Evolutionary conservation across 2,113 vertebrate species (phyloP).

Genomic region (Forbesichthys agassizii): DNA sequence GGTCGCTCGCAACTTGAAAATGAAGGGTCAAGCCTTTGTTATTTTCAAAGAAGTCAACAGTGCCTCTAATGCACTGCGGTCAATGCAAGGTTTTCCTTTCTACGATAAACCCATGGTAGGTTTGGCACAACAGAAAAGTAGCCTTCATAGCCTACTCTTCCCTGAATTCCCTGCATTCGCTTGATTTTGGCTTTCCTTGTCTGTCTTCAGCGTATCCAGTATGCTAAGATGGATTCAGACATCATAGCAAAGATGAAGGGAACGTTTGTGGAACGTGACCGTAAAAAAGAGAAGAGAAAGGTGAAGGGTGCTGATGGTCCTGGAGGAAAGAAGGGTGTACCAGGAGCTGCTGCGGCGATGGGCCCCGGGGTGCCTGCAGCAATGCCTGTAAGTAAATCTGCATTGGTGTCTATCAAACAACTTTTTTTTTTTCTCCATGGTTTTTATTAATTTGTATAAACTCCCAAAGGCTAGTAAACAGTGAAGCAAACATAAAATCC

Average conservation of each 20-base stretch:
- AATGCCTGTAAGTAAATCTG: slow-evolving; percentile 78
- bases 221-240: slow-evolving; percentile 86
- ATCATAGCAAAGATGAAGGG: slow-evolving; percentile 96
- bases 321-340: slow-evolving; percentile 76
- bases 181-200: background rate
- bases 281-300: slow-evolving; percentile 89
- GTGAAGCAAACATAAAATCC: too few species aligned
- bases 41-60: slow-evolving; percentile 96
- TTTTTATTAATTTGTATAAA: background rate
- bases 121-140: background rate
- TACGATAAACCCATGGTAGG: slow-evolving; percentile 95
- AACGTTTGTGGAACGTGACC: slow-evolving; percentile 88
- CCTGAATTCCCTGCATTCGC: background rate
- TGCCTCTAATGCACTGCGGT: slow-evolving; percentile 87
- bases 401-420: background rate
- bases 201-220: slow-evolving; percentile 83
- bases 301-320: slow-evolving; percentile 75
- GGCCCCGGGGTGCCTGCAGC: slow-evolving; percentile 76
- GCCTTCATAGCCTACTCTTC: background rate
- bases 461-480: too few species aligned
- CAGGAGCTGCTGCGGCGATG: slow-evolving; percentile 71
- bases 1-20: slow-evolving; percentile 84
- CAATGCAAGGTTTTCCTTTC: slow-evolving; percentile 95
- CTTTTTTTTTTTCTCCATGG: background rate
- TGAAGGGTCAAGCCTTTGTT: slow-evolving; percentile 93